phyloP scores from a whole-genome alignment of 2,113 vertebrate species.

The Cyanoderma ruficeps region DNA sequence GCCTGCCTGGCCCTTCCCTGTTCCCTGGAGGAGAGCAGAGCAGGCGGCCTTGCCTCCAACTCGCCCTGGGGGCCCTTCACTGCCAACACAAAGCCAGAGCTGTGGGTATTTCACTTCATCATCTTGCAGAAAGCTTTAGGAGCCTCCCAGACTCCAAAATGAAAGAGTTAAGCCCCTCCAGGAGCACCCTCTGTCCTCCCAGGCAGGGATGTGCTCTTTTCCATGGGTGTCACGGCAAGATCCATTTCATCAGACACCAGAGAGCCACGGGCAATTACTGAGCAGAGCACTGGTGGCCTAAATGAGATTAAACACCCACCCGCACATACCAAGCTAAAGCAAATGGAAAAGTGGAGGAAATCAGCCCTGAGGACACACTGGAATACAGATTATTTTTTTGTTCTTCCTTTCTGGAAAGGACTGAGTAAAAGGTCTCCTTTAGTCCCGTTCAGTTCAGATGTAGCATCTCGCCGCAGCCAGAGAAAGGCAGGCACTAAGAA shows the following conservation, averaged over 20 bases:
- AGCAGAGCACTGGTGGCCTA: neutral
- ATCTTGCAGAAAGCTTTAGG: neutral
- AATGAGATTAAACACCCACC: conserved; percentile 5
- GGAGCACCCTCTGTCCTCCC: neutral
- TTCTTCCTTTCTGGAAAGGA: neutral
- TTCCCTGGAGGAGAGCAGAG: neutral
- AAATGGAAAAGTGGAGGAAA: neutral
- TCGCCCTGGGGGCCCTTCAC: no score
- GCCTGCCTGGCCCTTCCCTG: rapidly evolving
- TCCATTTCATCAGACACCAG: neutral
- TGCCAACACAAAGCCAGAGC: neutral
- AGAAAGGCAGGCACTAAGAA: conserved; percentile 34
- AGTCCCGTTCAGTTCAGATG: neutral
- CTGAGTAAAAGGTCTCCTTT: neutral
- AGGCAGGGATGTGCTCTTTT: neutral
- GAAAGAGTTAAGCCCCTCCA: neutral
- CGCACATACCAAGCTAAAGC: neutral
- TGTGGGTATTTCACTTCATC: neutral
- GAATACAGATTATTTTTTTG: neutral
- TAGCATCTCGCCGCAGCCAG: neutral
- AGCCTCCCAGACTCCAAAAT: neutral
- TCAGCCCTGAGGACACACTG: neutral
- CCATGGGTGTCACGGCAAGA: neutral
- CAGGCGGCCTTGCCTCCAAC: neutral
- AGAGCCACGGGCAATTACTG: neutral